Percentiles rank a stretch among this genome's conserved stretches.
These are phyloP conservation scores for Misgurnus anguillicaudatus DNA, from an alignment of 2,113 vertebrate genomes.

Conservation along the genomic window DNA sequence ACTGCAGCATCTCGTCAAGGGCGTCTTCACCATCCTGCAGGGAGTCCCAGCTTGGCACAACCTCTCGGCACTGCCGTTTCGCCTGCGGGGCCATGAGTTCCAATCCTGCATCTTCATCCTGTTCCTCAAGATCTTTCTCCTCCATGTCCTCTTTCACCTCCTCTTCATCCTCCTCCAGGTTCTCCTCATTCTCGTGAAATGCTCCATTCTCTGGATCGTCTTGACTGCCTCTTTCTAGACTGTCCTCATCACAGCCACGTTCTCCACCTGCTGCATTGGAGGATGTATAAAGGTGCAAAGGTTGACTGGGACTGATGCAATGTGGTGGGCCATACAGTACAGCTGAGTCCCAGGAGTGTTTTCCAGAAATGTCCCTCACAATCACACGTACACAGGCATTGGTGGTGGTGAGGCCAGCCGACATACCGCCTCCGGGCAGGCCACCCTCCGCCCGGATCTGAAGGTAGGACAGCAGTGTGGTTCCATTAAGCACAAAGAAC, in stretches of 20 bases:
- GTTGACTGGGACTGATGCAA: conserved; percentile 62
- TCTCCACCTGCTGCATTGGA: conserved; percentile 49
- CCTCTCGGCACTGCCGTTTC: conserved; percentile 87
- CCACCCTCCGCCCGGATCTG: conserved; percentile 91
- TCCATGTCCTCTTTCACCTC: conserved; percentile 48
- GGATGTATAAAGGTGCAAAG: conserved; percentile 36
- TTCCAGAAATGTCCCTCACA: conserved; percentile 93
- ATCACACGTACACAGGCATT: conserved; percentile 92
- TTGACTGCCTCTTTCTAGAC: conserved; percentile 72
- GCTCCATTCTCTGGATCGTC: conserved; percentile 58
- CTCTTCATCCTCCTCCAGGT: conserved; percentile 43
- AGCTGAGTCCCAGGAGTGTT: conserved; percentile 97
- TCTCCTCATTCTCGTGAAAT: conserved; percentile 54
- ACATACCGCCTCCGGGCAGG: conserved; percentile 90
- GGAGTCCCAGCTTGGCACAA: conserved; percentile 91
- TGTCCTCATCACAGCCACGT: conserved; percentile 52
- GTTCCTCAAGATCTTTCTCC: conserved; percentile 48
- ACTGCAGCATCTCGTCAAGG: conserved; percentile 94
- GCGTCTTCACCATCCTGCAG: conserved; percentile 90
- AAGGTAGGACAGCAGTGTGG: conserved; percentile 86
- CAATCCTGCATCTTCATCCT: conserved; percentile 68
- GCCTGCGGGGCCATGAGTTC: conserved; percentile 81
- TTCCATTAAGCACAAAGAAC: conserved; percentile 93
- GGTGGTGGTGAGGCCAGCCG: conserved; percentile 89
- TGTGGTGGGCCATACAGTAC: conserved; percentile 90